Base-by-base conservation (phyloP, 2,113 vertebrate genomes). In the Spermophilus dauricus region DNA sequence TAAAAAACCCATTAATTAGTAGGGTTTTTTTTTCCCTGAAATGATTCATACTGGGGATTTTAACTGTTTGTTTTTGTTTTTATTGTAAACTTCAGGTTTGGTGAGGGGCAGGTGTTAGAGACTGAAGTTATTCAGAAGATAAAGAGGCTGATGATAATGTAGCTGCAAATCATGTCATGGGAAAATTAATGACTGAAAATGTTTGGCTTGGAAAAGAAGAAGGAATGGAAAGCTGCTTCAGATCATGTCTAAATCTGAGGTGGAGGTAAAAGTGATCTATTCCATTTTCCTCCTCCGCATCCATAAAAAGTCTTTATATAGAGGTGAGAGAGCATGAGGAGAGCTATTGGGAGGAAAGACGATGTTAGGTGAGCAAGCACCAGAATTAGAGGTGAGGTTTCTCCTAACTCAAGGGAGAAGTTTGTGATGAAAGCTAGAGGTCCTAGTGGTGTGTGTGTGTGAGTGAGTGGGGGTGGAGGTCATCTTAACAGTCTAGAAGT, bases 171-270 rank as follows among this genome's bases (percentile, higher is more conserved):
- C 75, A 58, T 34, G 8, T 70, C 20, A 45, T 20, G 56, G 26
- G 30, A 22, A 93, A 91, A 83, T 39, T 34, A 82, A n/a, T 82
- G 32, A 89, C 12, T 39, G 42, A 53, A 93, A 61, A 90, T 69
- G 22, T 95, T 87, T 83, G 51, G 75, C 53, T 56, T 39, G 77
- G 82, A 78, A 78, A 86, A 73, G 72, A 92, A 70, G 39, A 8
- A 48, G 12, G 11, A 69, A 6, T 88, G 22, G 18, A 88, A 51
- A 65, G 48, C 10, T 88, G 37, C 32, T 88, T 91, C 26, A 56
- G 56, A 53, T 56, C 45, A 26, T 42, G 77, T 78, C 70, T 72
- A 88, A 84, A 67, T 92, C 45, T 78, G 67, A 94, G 94, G 45
- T 30, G 32, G 70, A 91, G 32, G 26, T 77, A 67, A 88, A 88